Percentiles rank a stretch among this genome's conserved stretches.
Conservation (phyloP, 37 sponge, comb jelly and placozoan species). For the Axinella damicornis region DNA sequence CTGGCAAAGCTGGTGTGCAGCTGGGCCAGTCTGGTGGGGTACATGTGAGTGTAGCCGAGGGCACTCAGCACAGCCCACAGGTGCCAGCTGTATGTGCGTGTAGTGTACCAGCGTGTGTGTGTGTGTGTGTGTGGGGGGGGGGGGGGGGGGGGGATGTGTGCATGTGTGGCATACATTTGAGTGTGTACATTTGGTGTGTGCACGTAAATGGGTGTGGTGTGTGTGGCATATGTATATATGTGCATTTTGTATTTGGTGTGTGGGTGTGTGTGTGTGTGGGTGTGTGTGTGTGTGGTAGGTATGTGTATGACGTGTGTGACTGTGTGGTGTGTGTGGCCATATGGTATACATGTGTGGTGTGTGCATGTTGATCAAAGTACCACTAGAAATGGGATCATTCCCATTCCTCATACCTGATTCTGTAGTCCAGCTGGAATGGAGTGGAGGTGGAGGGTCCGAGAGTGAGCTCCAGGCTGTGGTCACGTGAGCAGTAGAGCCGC, state of each 20-base stretch:
- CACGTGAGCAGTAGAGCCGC: conserved; percentile 56
- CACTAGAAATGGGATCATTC: not conserved
- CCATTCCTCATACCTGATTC: conserved; percentile 70
- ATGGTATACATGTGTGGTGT: too few species aligned
- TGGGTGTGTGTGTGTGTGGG: too few species aligned
- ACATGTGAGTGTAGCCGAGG: conserved; percentile 71
- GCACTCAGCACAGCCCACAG: conserved; percentile 57
- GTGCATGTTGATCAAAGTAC: not conserved
- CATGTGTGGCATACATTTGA: too few species aligned
- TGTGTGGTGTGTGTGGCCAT: too few species aligned
- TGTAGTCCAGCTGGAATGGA: conserved; percentile 75
- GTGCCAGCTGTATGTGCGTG: conserved; percentile 71
- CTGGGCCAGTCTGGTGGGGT: conserved; percentile 15
- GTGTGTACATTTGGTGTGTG: too few species aligned
- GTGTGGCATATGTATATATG: too few species aligned
- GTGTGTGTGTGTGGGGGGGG: not conserved
- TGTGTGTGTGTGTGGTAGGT: too few species aligned
- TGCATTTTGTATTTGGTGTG: too few species aligned
- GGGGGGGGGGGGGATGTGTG: not conserved
- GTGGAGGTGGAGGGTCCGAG: conserved; percentile 71
- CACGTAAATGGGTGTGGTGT: too few species aligned
- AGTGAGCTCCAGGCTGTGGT: conserved; percentile 58
- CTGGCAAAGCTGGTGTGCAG: conserved; percentile 72
- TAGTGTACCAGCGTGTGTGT: not conserved
- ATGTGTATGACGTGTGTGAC: too few species aligned